Evolutionary conservation across 2,888 invertebrate species (phyloP), one percentile per base, ranked within the genome.

Genomic region (Pinctada fucata): DNA sequence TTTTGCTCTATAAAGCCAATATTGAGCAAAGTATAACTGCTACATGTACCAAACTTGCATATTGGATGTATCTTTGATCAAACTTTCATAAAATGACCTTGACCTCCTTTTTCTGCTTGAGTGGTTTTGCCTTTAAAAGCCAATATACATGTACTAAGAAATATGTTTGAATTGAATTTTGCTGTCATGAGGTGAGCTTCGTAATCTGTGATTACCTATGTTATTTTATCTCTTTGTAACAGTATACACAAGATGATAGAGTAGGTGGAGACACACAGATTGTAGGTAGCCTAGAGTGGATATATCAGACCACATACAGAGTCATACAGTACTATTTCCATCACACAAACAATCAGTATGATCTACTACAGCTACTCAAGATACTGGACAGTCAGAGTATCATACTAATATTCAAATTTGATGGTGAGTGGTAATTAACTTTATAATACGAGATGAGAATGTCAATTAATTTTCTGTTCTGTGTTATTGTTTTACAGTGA

Each of bases 351-450:
- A 86, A 83, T 74, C 75, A 86, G 31, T 88, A 88, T 76, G 84
- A 87, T 48, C 85, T 88, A 5, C 79, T 84, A 47, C 86, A 87
- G 70, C 82, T 90, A 3, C 82, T 91, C 49, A 82, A 83, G 51
- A 83, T 89, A 49, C 82, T 91, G 3, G 88, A 89, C 72, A 83
- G 85, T 31, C 88, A 88, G 49, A 90, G 88, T 78, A 87, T 90
- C 49, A 86, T 88, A 10, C 85, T 89, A 3, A 84, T 89, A 16
- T 90, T 90, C 78, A 87, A 85, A 68, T 86, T 87, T 84, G 88
- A 88, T 81, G 89, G 90, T 90, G 81, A 79, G 80, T 65, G 6
- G 6, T 58, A 31, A 31, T 1, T 31, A 31, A 31, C 0, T 31
- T 31, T 16, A 64, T 16, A n/a, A 3, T 64, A 64, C 64, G 2